Evolutionary conservation across 2,113 vertebrate genomes (phyloP).

Genomic region (Serilophus lunatus): DNA sequence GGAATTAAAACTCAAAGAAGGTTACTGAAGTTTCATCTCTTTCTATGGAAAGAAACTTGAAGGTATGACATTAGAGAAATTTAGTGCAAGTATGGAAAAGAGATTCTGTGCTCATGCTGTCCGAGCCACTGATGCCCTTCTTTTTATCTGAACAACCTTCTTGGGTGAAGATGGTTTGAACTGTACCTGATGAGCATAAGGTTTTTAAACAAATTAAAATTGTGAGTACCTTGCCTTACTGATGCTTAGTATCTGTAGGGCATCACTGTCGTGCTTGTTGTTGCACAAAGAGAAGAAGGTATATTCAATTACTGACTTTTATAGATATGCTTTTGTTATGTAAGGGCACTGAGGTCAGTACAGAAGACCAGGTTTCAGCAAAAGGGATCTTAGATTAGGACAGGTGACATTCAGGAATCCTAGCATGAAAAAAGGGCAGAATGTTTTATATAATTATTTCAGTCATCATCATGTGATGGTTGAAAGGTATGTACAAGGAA

Average conservation of each 20-base stretch:
- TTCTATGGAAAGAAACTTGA: background rate
- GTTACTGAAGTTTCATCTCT: background rate
- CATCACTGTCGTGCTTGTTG: background rate
- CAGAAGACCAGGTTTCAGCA: background rate
- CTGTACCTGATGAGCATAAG: background rate
- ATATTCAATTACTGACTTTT: background rate
- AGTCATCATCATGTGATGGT: background rate
- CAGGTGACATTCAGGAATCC: background rate
- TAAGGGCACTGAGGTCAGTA: background rate
- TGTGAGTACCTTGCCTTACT: background rate
- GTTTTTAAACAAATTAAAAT: background rate
- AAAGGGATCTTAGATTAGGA: background rate
- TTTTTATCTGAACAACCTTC: background rate
- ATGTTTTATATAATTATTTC: background rate
- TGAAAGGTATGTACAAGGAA: background rate
- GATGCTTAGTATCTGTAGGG: background rate
- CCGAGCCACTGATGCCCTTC: background rate
- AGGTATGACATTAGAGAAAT: background rate
- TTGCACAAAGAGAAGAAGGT: background rate
- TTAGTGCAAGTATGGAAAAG: background rate
- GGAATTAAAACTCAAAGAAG: background rate
- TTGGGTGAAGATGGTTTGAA: background rate
- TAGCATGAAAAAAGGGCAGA: background rate
- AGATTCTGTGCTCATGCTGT: background rate
- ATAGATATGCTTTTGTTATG: background rate